Conservation (phyloP, 2,888 invertebrate species). For the Tigriopus californicus region DNA sequence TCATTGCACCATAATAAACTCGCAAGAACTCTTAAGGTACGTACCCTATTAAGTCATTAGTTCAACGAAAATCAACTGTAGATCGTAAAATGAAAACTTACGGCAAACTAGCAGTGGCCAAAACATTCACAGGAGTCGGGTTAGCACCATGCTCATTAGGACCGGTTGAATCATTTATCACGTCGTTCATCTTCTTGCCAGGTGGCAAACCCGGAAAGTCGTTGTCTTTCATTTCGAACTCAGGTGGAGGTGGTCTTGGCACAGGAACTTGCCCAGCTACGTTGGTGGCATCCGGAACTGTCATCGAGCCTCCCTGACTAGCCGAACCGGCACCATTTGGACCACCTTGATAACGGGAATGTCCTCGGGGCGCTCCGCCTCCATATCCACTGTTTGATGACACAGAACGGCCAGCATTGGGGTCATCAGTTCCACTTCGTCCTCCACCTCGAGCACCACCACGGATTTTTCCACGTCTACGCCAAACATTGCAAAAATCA, state of each 20-base stretch:
- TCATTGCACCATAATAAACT: too few species aligned
- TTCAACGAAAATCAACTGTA: too few species aligned
- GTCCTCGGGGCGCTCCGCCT: background rate
- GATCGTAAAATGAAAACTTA: background rate
- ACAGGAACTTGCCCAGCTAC: background rate
- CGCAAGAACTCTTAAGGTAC: too few species aligned
- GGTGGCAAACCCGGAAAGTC: conserved; percentile 31
- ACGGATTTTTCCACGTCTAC: background rate
- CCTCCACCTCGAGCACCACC: conserved; percentile 5
- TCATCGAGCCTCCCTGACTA: background rate
- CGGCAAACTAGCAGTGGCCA: background rate
- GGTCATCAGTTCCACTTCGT: background rate
- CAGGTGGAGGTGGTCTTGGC: conserved; percentile 21
- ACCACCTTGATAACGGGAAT: background rate
- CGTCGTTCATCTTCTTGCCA: background rate
- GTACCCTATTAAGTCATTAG: too few species aligned
- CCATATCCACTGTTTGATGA: background rate
- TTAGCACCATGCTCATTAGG: background rate
- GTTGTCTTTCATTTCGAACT: conserved; percentile 29
- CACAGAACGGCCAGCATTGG: background rate
- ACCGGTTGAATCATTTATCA: background rate
- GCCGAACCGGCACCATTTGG: background rate
- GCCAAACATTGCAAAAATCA: background rate
- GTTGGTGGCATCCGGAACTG: background rate
- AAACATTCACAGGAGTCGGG: background rate